Conservation (phyloP, 2,888 invertebrate species). For the Sepioteuthis lessoniana region DNA sequence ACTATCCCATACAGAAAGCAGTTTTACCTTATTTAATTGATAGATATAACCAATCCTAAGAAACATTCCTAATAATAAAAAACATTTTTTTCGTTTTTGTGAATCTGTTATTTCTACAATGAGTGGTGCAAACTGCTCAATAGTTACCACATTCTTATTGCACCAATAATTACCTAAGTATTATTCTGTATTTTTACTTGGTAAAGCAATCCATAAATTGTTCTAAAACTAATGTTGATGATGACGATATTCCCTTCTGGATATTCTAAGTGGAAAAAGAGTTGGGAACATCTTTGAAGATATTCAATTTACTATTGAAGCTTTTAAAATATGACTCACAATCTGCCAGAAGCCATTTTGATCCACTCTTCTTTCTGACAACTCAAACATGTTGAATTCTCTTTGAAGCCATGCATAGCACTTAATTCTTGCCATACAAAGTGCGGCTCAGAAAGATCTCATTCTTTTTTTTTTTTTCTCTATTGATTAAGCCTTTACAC, state of each 20-base stretch:
- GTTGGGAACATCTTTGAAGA: not conserved
- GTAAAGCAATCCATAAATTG: not conserved
- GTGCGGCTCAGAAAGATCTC: not conserved
- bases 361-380: not conserved
- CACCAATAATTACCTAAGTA: not conserved
- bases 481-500: not conserved
- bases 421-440: not conserved
- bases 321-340: not conserved
- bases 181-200: not conserved
- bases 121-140: no score
- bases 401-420: not conserved
- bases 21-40: no score
- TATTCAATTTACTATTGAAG: not conserved
- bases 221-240: no score
- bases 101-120: no score
- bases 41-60: no score
- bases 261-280: not conserved
- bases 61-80: no score
- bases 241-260: not conserved
- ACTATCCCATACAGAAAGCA: no score
- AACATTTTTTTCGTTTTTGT: no score
- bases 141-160: no score
- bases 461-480: no score
- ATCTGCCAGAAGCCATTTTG: not conserved
- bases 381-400: not conserved